phyloP scores from a whole-genome alignment of 2,888 invertebrate species.

The Acanthopleura granulata region DNA sequence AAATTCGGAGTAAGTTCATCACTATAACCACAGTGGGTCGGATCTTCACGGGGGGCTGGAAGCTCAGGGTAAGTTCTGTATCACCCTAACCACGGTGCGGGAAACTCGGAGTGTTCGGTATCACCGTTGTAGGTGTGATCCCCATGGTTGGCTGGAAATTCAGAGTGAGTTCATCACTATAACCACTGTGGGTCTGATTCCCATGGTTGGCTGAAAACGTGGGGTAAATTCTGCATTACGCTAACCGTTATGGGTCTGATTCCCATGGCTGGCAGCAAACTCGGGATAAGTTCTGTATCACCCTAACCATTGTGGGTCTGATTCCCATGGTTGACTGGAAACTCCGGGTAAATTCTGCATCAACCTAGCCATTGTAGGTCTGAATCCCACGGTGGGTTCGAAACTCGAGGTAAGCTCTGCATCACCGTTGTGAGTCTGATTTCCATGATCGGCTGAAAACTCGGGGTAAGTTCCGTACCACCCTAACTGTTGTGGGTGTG shows the following conservation, averaged over 20 bases:
- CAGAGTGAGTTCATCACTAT: slow-evolving; percentile 38
- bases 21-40: slow-evolving; percentile 59
- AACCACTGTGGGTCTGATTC: slow-evolving; percentile 60
- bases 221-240: slow-evolving; percentile 60
- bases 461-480: slow-evolving; percentile 36
- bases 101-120: slow-evolving; percentile 64
- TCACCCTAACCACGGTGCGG: slow-evolving; percentile 53
- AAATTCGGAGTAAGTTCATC: slow-evolving; percentile 26
- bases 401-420: slow-evolving; percentile 63
- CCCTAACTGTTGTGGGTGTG: slow-evolving; percentile 43
- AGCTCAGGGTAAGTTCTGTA: slow-evolving; percentile 57
- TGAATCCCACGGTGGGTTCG: slow-evolving; percentile 63
- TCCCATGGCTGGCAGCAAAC: slow-evolving; percentile 62
- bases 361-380: slow-evolving; percentile 56
- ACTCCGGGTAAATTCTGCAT: slow-evolving; percentile 52
- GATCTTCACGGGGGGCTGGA: slow-evolving; percentile 63
- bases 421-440: slow-evolving; percentile 61
- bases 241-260: slow-evolving; percentile 60
- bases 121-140: slow-evolving; percentile 59
- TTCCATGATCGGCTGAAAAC: slow-evolving; percentile 37
- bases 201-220: slow-evolving; percentile 63
- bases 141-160: slow-evolving; percentile 37
- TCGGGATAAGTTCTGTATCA: slow-evolving; percentile 56
- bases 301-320: slow-evolving; percentile 53
- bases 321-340: slow-evolving; percentile 61